A percentile compares a stretch with the other conserved stretches of the same genome.
These are phyloP conservation scores for Euproctis similis DNA, from an alignment of 2,888 invertebrate genomes.

Conservation along the genomic window DNA sequence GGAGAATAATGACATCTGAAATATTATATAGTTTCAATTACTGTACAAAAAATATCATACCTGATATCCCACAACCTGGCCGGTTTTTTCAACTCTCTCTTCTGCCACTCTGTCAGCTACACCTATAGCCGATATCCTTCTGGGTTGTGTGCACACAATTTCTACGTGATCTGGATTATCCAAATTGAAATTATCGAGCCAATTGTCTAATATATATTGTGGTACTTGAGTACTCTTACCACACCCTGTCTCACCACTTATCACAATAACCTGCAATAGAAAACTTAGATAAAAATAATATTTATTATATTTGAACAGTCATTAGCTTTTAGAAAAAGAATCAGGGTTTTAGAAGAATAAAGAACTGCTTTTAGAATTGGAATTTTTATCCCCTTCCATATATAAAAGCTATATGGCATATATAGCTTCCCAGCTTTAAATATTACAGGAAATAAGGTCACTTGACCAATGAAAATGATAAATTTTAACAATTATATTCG, in stretches of 20 bases:
- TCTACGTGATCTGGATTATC: slow-evolving; percentile 80
- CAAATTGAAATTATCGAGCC: slow-evolving; percentile 78
- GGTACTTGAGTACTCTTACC: slow-evolving; percentile 94
- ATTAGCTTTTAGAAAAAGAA: too few relatives aligned
- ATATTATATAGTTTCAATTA: background rate
- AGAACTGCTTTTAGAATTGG: too few relatives aligned
- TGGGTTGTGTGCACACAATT: slow-evolving; percentile 94
- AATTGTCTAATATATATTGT: slow-evolving; percentile 93
- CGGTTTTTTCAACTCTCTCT: slow-evolving; percentile 87
- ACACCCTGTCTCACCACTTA: slow-evolving; percentile 90
- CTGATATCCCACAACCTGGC: slow-evolving; percentile 84
- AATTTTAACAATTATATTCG: too few relatives aligned
- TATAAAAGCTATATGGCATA: too few relatives aligned
- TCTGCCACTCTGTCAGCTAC: slow-evolving; percentile 93
- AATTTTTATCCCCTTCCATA: too few relatives aligned
- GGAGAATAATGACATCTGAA: too few relatives aligned
- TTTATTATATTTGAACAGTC: too few relatives aligned
- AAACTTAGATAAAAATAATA: too few relatives aligned
- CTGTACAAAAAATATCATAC: slow-evolving; percentile 44
- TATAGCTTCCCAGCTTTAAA: too few relatives aligned
- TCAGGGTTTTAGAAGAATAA: too few relatives aligned
- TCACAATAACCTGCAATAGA: slow-evolving; percentile 76
- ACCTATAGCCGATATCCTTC: slow-evolving; percentile 92
- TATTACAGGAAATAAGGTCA: too few relatives aligned
- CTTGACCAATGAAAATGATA: too few relatives aligned